Percentiles rank a stretch among this genome's conserved stretches.
Evolutionary conservation across 2,113 vertebrate genomes (phyloP).

Genomic region (Gymnobelideus leadbeateri): DNA sequence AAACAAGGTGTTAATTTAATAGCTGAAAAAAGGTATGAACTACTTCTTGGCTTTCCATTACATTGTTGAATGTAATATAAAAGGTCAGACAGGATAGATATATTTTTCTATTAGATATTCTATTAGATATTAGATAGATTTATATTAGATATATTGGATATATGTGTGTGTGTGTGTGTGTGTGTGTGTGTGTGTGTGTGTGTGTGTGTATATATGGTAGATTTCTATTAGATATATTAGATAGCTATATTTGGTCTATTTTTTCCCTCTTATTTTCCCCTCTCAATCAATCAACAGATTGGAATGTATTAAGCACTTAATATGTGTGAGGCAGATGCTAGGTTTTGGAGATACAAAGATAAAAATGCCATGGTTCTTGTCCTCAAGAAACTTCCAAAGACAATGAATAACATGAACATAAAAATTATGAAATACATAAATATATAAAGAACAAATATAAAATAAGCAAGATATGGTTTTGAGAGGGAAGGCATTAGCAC

Average conservation of each 20-base stretch:
- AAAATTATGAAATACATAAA: background rate
- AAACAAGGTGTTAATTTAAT: no score
- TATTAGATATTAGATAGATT: no score
- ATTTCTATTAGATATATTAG: no score
- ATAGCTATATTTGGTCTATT: background rate
- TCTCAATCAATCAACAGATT: background rate
- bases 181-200: no score
- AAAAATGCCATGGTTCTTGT: background rate
- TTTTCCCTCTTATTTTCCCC: background rate
- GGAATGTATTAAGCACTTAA: background rate
- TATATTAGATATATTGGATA: no score
- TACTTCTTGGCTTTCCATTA: no score
- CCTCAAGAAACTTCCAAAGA: background rate
- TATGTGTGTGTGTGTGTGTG: no score
- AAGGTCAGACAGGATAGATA: no score
- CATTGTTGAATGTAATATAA: no score
- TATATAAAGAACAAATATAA: background rate
- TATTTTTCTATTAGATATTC: no score
- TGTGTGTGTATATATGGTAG: no score
- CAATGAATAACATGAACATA: background rate
- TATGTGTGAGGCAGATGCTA: background rate
- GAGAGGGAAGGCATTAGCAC: background rate
- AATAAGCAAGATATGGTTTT: background rate
- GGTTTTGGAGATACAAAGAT: background rate
- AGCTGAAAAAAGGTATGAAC: no score